phyloP scores from a whole-genome alignment of 2,113 vertebrate genomes.

The Delphinus delphis region DNA sequence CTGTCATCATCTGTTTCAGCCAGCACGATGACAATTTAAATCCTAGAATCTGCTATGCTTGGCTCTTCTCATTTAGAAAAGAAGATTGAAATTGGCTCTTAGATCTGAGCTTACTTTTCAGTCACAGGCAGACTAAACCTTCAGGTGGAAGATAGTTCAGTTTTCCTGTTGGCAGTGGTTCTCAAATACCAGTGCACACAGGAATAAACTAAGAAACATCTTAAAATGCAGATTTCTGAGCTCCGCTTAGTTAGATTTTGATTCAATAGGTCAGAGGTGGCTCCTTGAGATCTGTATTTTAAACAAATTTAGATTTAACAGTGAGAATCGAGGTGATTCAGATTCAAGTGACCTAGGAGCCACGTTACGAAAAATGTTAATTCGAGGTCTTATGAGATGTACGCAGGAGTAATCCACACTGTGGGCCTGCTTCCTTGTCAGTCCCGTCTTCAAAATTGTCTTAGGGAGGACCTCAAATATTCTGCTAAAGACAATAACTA shows the following conservation, averaged over 20 bases:
- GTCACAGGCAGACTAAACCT: neutral
- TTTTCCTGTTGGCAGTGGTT: neutral
- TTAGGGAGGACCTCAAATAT: neutral
- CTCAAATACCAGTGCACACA: neutral
- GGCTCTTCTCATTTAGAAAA: constrained; percentile 45
- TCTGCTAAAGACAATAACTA: neutral
- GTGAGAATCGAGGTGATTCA: neutral
- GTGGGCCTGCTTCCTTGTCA: neutral
- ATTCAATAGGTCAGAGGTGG: neutral
- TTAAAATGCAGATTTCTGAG: neutral
- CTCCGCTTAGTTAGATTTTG: neutral
- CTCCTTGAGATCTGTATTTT: neutral
- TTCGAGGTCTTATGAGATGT: neutral
- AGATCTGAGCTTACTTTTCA: constrained; percentile 16
- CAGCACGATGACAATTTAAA: neutral
- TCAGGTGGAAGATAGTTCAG: neutral
- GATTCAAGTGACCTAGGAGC: neutral
- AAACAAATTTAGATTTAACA: neutral
- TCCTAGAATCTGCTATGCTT: constrained; percentile 33
- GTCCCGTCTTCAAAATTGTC: neutral
- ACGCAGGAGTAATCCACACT: neutral
- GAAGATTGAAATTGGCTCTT: neutral
- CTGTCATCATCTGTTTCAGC: constrained; percentile 9
- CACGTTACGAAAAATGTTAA: neutral
- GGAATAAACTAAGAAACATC: neutral